Conservation (phyloP, 2,113 vertebrate genomes). For the Catharus bicknelli region DNA sequence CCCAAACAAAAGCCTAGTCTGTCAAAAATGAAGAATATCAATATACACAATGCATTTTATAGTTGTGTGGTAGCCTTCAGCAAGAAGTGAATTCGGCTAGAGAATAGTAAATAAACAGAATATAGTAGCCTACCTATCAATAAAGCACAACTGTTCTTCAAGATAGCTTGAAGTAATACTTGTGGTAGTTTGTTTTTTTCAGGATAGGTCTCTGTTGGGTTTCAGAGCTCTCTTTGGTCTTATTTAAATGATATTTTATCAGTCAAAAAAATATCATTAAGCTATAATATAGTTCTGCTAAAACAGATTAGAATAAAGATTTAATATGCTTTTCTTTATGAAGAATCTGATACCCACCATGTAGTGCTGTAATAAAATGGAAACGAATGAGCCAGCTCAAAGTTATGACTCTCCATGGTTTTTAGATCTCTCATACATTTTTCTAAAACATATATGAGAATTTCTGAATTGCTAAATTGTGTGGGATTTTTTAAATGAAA, state of each 20-base stretch:
- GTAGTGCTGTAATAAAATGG: constrained; percentile 71
- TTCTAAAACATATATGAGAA: constrained; percentile 73
- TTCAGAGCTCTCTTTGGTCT: constrained; percentile 69
- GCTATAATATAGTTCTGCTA: constrained; percentile 72
- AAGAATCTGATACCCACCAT: constrained; percentile 65
- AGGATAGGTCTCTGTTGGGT: constrained; percentile 17
- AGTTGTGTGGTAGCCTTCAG: not conserved
- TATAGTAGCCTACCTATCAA: not conserved
- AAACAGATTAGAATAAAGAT: constrained; percentile 79
- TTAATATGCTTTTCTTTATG: constrained; percentile 72
- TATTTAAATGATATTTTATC: constrained; percentile 73
- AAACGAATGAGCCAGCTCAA: constrained; percentile 76
- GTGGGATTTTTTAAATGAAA: not conserved
- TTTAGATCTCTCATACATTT: constrained; percentile 74
- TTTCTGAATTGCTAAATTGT: constrained; percentile 72
- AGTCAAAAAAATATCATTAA: constrained; percentile 76
- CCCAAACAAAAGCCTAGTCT: not conserved
- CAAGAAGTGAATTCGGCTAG: not conserved
- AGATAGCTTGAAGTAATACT: not conserved
- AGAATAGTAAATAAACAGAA: not conserved
- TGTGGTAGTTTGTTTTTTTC: constrained; percentile 1
- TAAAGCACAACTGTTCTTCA: constrained; percentile 29
- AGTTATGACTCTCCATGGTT: constrained; percentile 76
- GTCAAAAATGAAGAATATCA: not conserved
- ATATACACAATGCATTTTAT: not conserved